phyloP scores from a whole-genome alignment of 2,797 vertebrate species.

The Loriculus beryllinus region DNA sequence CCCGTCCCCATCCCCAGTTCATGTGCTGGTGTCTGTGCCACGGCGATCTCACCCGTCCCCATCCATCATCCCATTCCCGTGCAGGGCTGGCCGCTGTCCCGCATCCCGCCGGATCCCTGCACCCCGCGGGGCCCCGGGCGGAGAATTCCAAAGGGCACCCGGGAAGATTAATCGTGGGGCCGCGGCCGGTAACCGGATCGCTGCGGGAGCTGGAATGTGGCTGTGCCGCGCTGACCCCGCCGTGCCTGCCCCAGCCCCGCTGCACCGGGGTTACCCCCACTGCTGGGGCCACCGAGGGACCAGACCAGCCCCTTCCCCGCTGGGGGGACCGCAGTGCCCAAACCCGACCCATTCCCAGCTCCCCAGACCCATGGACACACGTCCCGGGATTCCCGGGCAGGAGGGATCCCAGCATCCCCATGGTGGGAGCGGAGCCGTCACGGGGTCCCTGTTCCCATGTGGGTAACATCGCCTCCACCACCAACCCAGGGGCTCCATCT shows the following conservation, averaged over 20 bases:
- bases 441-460: rapidly evolving
- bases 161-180: slow-evolving; percentile 88
- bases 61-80: slow-evolving; percentile 82
- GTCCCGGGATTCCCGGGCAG: rapidly evolving
- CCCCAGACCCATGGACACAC: rapidly evolving
- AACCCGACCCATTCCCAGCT: rapidly evolving
- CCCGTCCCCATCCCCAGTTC: not conserved
- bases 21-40: slow-evolving; percentile 60
- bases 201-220: slow-evolving; percentile 58
- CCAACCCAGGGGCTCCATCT: not conserved
- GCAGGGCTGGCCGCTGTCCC: not conserved
- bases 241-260: not conserved
- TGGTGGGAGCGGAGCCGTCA: rapidly evolving
- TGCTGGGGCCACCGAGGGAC: not conserved
- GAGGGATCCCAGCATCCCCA: not conserved
- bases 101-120: not conserved
- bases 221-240: not conserved
- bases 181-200: slow-evolving; percentile 81
- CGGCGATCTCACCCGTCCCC: slow-evolving; percentile 75
- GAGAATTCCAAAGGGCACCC: slow-evolving; percentile 83
- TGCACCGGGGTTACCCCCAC: not conserved
- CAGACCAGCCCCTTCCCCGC: not conserved
- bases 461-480: rapidly evolving
- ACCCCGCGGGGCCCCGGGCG: slow-evolving; percentile 48
- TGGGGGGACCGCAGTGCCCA: not conserved